Base-by-base conservation (phyloP, 2,888 invertebrate genomes). In the Archaeoteleia sp. region DNA sequence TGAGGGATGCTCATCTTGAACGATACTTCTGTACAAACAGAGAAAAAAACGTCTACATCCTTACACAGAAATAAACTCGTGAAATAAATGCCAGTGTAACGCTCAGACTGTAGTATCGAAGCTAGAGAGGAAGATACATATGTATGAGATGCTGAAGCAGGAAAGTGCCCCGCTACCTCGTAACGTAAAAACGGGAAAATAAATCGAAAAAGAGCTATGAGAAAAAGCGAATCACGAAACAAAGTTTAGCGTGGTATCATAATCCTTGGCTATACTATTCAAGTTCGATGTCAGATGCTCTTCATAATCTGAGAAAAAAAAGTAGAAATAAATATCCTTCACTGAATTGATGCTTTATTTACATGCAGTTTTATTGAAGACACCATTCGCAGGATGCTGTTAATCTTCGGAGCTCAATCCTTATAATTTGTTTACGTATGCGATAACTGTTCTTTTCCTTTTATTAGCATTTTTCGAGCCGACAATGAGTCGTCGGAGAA, bases 81-180 rank as follows among this genome's bases (percentile, higher is more conserved):
- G 30, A 46, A 57, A 57, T 57, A 57, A 46, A 57, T 46, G 57
- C 37, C 46, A 30, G 39, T 34, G 40, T 34, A 14, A 40, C 34
- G 48, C 34, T 29, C 23, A 25, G 30, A 30, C 40, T 34, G 46
- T 48, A 58, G 13, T 39, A 3, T n/a, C 37, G 32, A 27, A 29
- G 29, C 9, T 23, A 23, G 23, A 23, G 23, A 55, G 15, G 15
- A 9, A 8, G 39, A 46, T 57, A 46, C 46, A 57, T 46, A 46
- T 54, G 43, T 57, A 57, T 46, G 35, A 57, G 55, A 45, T n/a
- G 15, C 4, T 12, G 25, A 10, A 7, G 43, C 3, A 9, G 25
- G 37, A n/a, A 45, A 55, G 42, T 32, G 12, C 40, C 42, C 53
- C 14, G 23, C 17, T 29, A 35, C 7, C 30, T 17, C 15, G n/a